phyloP scores from a whole-genome alignment of 2,888 invertebrate species.

The Cactoblastis cactorum region DNA sequence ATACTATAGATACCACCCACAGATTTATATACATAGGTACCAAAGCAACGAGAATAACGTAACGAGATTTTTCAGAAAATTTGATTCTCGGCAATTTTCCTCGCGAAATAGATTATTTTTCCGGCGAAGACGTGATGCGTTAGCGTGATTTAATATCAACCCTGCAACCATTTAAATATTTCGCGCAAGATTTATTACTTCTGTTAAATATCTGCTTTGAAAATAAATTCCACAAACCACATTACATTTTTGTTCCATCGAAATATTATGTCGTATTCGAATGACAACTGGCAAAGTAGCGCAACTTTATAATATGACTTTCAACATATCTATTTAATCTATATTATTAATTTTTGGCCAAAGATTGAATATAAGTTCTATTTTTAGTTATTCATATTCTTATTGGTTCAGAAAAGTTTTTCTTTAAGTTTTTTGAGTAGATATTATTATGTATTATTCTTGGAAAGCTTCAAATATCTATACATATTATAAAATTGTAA shows the following conservation, averaged over 20 bases:
- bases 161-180: slow-evolving; percentile 32
- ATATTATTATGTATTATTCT: no score
- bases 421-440: no score
- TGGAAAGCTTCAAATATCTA: no score
- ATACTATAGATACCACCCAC: slow-evolving; percentile 33
- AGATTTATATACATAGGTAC: slow-evolving; percentile 46
- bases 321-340: no score
- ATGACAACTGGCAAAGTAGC: no score
- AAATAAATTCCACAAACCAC: not conserved
- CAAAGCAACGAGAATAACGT: slow-evolving; percentile 48
- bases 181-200: slow-evolving; percentile 25
- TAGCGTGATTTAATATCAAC: slow-evolving; percentile 45
- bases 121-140: slow-evolving; percentile 38
- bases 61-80: slow-evolving; percentile 66
- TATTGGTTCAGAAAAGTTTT: no score
- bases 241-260: not conserved
- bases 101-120: slow-evolving; percentile 53
- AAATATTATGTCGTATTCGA: no score
- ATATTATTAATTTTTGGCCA: no score
- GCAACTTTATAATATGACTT: no score
- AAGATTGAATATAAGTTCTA: no score
- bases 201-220: not conserved
- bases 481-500: no score
- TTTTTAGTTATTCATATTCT: no score
- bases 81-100: slow-evolving; percentile 62